Evolutionary conservation across 2,888 invertebrate genomes (phyloP), one percentile per base, ranked within the genome.

Genomic region (Panopea generosa): DNA sequence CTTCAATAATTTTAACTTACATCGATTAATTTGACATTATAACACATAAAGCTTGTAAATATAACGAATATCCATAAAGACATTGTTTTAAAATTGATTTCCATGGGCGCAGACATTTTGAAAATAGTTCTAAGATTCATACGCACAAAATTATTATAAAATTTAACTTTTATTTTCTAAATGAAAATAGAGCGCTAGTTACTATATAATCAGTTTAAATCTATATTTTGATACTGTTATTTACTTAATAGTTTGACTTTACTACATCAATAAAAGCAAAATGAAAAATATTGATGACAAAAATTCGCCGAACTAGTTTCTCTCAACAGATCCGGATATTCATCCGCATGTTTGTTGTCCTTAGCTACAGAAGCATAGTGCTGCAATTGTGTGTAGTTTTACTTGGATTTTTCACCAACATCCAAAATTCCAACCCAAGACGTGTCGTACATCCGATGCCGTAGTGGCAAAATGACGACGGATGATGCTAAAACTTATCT

Each of bases 401-500:
- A 76, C 68, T 27, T 24, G 56, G 66, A 61, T 60, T 63, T 50
- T 33, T 49, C 57, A 33, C 53, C 60, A 85, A 57, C 70, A 53
- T 66, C 68, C 85, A 89, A 88, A 82, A 89, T 88, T 86, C 73
- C 84, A 52, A 80, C 80, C 69, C 82, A 82, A 71, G 82, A 79
- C 24, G 76, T 72, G 26, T 82, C 81, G 33, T 87, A 82, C 75
- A 84, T 90, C 87, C 85, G 90, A 83, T 88, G 87, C 77, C 85
- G 80, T 75, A 88, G 86, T 86, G 90, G 90, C 82, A 89, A 89
- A 71, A 89, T 90, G 89, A 91, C 92, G 79, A 91, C 92, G 50
- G 90, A 92, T 55, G 93, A 93, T 85, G 93, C 93, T 26, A 92
- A 93, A 84, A 82, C 89, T n/a, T 93, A 93, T 85, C 89, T 94